Base-by-base conservation (phyloP, 2,888 invertebrate genomes). In the Himalopsyche kuldschensis region DNA sequence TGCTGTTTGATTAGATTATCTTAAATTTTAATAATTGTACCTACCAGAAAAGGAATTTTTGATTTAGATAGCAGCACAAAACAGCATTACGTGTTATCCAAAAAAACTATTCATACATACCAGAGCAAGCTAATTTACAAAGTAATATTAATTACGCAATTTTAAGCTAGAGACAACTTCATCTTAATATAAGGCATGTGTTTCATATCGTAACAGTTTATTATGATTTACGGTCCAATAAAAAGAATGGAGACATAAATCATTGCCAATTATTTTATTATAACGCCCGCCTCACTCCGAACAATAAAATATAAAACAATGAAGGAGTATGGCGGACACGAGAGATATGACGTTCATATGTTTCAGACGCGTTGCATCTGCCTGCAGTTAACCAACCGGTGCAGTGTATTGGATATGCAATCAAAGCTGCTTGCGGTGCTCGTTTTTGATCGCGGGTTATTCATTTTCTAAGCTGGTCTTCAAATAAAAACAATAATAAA, bases 211-310 rank as follows among this genome's bases (percentile, higher is more conserved):
- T 48, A 55, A 55, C 8, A 20, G 24, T 55, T 55, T 55, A 55
- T 55, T 55, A 55, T 55, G 20, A 55, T 55, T 55, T 55, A 80
- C 20, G 31, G 31, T 27, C 35, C 81, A 27, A 46, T 69, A 79
- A 79, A 79, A 79, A 48, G 69, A 24, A 78, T 69, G 69, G 47
- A 79, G 20, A 80, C 32, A 63, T 63, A 80, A 63, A 80, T 30
- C 63, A 63, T 55, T 20, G 35, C 41, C 75, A 80, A 30, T 48
- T 48, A 78, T 31, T 24, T 31, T 46, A 35, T 32, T 46, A 35
- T n/a, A 78, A 27, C 41, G 46, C 41, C 41, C 46, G 78, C 17
- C 46, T 17, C 8, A 8, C 46, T 3, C 6, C 46, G 11, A 20
- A 78, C 46, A 47, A 78, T 48, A 35, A 30, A 76, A 76, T 76